Base-by-base conservation (phyloP, 2,888 invertebrate genomes). In the Aplocera efformata region DNA sequence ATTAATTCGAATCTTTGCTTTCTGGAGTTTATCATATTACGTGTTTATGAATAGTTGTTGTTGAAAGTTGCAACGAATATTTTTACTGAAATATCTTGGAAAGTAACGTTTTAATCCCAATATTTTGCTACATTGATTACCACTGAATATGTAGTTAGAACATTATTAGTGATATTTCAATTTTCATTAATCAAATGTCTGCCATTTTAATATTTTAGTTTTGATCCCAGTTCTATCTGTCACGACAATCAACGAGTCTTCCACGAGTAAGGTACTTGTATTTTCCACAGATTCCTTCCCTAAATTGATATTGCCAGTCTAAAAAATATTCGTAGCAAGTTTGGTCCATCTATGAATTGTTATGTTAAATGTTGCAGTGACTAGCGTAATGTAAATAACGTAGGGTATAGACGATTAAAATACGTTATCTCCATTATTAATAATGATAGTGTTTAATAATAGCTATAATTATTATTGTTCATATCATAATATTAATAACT, bases 401-500 rank as follows among this genome's bases (percentile, higher is more conserved):
- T 82, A 81, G 82, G 55, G 54, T 62, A 80, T 83, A 84, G 79
- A 75, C 69, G 66, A 77, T 66, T 72, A 75, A 77, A 62, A 75
- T 77, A 69, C 78, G 83, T 83, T 85, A 82, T 80, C 79, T 77
- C 78, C 74, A 77, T 79, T 79, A 79, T 74, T 73, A 67, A 70
- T 81, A 81, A 83, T 62, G 43, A 54, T 60, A 73, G 68, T 66
- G 54, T 53, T 56, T 55, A 53, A 53, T 55, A 55, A 82, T 85
- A 86, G 85, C 72, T 68, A 73, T 88, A 86, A 86, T 85, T 86
- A 90, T 90, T 90, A 90, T 89, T 89, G 89, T 90, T 91, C 90
- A 90, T 90, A 90, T 92, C 92, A 92, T 92, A 85, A 92, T 92
- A 82, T 76, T 82, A 91, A 92, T 53, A 76, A 69, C 78, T 79